Evolutionary conservation across 2,113 vertebrate species (phyloP).

Genomic region (Sitta europaea): DNA sequence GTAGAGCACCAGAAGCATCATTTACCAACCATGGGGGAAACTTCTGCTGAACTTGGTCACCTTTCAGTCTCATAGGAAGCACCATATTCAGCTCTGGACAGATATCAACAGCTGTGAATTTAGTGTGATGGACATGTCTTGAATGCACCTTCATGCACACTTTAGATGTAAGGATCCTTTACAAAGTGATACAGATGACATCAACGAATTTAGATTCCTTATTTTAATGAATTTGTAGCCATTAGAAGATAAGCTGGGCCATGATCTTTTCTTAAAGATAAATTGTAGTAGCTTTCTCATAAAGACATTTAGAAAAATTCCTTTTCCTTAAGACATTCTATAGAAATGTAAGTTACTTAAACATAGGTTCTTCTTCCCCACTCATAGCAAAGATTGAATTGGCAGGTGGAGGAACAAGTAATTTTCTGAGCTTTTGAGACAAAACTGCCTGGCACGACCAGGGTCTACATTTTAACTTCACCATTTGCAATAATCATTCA

Average conservation of each 20-base stretch:
- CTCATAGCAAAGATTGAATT: background rate
- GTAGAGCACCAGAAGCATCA: background rate
- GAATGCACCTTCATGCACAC: background rate
- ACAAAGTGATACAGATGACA: background rate
- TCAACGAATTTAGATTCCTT: background rate
- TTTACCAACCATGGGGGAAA: background rate
- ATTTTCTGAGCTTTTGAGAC: background rate
- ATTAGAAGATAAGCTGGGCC: background rate
- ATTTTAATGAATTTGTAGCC: background rate
- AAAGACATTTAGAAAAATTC: background rate
- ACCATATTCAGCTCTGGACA: background rate
- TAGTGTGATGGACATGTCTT: background rate
- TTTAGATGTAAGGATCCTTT: background rate
- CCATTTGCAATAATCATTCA: background rate
- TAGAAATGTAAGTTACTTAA: background rate
- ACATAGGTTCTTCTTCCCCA: background rate
- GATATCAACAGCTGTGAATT: background rate
- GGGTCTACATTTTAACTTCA: background rate
- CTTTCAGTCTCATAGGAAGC: background rate
- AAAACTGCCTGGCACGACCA: background rate
- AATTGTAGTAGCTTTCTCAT: background rate
- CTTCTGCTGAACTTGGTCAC: rapidly evolving
- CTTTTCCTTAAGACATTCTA: background rate
- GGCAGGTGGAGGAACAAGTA: background rate
- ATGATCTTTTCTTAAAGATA: background rate